phyloP scores from a whole-genome alignment of 2,797 vertebrate species.

The Yasuhikotakia modesta region DNA sequence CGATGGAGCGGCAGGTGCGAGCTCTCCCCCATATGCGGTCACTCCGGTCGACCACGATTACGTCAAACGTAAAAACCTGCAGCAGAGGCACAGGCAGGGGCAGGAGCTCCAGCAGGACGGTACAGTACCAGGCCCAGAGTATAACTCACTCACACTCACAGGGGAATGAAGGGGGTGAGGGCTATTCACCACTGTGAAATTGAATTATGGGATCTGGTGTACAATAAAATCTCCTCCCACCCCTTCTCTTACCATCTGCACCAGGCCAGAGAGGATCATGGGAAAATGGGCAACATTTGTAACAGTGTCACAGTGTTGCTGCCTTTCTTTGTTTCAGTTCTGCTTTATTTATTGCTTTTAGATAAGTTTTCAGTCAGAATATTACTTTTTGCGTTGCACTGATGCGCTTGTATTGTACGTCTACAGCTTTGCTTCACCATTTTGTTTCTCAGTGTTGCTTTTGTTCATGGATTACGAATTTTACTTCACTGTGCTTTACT shows the following conservation, averaged over 20 bases:
- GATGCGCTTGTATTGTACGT: too few species aligned
- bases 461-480: neutral
- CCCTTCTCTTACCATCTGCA: slow-evolving; percentile 63
- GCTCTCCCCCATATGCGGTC: slow-evolving; percentile 96
- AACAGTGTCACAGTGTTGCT: slow-evolving; percentile 42
- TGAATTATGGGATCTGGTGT: slow-evolving; percentile 48
- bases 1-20: slow-evolving; percentile 95
- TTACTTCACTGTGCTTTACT: neutral
- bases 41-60: slow-evolving; percentile 99
- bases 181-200: slow-evolving; percentile 31
- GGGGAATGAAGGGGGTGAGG: slow-evolving; percentile 41
- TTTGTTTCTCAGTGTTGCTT: neutral
- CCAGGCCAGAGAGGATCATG: slow-evolving; percentile 84
- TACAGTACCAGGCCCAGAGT: slow-evolving; percentile 97
- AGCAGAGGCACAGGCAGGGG: slow-evolving; percentile 80
- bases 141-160: slow-evolving; percentile 57
- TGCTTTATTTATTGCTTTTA: neutral
- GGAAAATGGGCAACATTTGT: slow-evolving; percentile 91
- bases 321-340: neutral
- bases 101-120: slow-evolving; percentile 81
- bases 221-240: slow-evolving; percentile 50
- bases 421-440: neutral
- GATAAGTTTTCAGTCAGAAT: too few species aligned
- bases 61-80: slow-evolving; percentile 99
- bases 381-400: too few species aligned